Conservation (phyloP, 2,113 vertebrate genomes). For the Mesitornis unicolor region DNA sequence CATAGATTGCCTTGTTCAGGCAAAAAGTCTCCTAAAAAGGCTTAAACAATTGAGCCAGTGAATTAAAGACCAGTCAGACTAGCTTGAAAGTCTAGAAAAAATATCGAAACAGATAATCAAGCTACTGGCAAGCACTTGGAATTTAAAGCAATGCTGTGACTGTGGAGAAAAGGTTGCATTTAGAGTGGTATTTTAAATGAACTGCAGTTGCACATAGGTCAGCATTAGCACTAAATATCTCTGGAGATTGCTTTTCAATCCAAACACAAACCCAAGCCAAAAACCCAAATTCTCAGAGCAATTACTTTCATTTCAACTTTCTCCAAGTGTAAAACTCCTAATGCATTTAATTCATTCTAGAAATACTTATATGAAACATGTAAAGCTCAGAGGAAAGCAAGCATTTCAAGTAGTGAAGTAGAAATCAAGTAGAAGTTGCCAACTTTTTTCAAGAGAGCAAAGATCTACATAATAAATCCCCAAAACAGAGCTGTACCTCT, state of each 20-base stretch:
- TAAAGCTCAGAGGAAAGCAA: not conserved
- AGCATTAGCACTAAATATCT: not conserved
- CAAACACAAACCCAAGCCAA: not conserved
- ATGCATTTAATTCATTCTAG: not conserved
- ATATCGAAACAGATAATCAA: not conserved
- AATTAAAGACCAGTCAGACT: not conserved
- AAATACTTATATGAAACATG: not conserved
- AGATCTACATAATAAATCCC: not conserved
- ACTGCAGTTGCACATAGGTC: not conserved
- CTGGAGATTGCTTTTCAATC: not conserved
- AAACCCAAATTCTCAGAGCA: not conserved
- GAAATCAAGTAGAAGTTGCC: not conserved
- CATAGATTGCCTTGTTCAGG: no score
- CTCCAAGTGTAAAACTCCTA: not conserved
- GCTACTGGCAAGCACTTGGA: not conserved
- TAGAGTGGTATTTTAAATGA: constrained; percentile 21
- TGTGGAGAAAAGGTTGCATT: not conserved
- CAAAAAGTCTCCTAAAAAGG: not conserved
- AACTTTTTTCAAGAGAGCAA: not conserved
- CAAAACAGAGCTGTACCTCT: not conserved
- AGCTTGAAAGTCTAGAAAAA: not conserved
- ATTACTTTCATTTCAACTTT: constrained; percentile 19
- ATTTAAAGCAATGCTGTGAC: not conserved
- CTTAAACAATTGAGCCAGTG: not conserved
- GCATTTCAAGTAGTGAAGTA: not conserved